These are phyloP conservation scores for Bimastos eiseni DNA, from an alignment of 2,888 invertebrate genomes.

Conservation along the genomic window DNA sequence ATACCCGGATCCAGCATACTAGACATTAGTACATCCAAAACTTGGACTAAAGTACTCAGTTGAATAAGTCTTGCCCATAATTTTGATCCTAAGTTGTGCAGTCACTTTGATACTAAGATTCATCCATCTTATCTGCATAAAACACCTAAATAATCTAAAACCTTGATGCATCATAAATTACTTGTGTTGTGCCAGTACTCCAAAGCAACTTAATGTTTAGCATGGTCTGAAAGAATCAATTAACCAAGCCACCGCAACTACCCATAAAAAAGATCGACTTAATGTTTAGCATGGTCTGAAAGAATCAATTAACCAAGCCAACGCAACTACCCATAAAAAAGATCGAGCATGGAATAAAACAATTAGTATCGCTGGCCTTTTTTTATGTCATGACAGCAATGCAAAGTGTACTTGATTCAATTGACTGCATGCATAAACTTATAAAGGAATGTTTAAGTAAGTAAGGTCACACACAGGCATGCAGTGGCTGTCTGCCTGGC, in stretches of 20 bases:
- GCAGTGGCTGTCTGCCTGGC: too few species aligned
- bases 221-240: not conserved
- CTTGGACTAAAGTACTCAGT: too few species aligned
- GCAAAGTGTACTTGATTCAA: not conserved
- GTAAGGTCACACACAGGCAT: too few species aligned
- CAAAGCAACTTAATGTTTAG: not conserved
- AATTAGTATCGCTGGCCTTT: not conserved
- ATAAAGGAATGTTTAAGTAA: too few species aligned
- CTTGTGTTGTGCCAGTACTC: too few species aligned
- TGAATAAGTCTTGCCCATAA: too few species aligned
- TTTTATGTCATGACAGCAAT: not conserved
- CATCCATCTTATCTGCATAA: not conserved
- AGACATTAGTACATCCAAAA: too few species aligned
- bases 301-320: not conserved
- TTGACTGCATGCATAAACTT: too few species aligned
- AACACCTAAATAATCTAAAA: not conserved
- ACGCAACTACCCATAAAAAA: not conserved
- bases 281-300: not conserved
- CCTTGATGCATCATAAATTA: not conserved
- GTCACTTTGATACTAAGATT: not conserved
- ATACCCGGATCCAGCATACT: too few species aligned
- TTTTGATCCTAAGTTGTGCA: not conserved
- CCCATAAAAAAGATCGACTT: not conserved
- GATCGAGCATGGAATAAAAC: not conserved
- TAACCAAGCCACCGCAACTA: not conserved